Base-by-base conservation (phyloP, 2,113 vertebrate genomes). In the Stigmatopora nigra region DNA sequence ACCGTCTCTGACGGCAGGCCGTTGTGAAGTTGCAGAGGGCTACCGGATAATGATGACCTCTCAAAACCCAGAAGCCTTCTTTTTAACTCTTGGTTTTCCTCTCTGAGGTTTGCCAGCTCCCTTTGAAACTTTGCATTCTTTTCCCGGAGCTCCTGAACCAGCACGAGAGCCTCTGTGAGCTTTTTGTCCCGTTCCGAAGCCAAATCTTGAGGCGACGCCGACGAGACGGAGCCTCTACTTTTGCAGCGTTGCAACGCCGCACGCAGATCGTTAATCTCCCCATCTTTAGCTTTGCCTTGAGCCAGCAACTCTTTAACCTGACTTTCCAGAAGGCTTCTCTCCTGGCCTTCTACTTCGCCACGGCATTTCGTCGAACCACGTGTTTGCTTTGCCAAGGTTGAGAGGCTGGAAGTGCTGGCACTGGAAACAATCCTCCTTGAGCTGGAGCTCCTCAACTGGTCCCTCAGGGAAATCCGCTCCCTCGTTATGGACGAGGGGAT, bases 241-340 rank as follows among this genome's bases (percentile, higher is more conserved):
- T 86, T 92, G 74, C 82, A 92, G 71, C 89, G 91, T 82, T 95
- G 94, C 69, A 98, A 76, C 78, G 97, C 97, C 69, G 82, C 92
- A 31, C 92, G 93, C 49, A 99, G 94, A 74, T 90, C 93, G 77
- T 88, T 93, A 45, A 99, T 98, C 85, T 98, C 94, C 0, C 90
- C 92, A 69, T 99, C 96, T 89, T 98, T 99, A 0, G 92, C 91
- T 78, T 98, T 98, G 52, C 94, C 93, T 72, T 98, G 95, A 22
- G 94, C 92, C 83, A 98, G 78, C 51, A 99, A 92, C 51, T 95
- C 96, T 75, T 93, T 96, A 59, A 99, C 91, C 73, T 96, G 95
- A 72, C 90, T 84, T 89, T 98, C 95, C 63, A 98, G 86, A 36
- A 91, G 79, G 0, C 91, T 90, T 78, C 80, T 92, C 70, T 96